phyloP scores from a whole-genome alignment of 2,113 vertebrate genomes.

The Illadopsis cleaveri region DNA sequence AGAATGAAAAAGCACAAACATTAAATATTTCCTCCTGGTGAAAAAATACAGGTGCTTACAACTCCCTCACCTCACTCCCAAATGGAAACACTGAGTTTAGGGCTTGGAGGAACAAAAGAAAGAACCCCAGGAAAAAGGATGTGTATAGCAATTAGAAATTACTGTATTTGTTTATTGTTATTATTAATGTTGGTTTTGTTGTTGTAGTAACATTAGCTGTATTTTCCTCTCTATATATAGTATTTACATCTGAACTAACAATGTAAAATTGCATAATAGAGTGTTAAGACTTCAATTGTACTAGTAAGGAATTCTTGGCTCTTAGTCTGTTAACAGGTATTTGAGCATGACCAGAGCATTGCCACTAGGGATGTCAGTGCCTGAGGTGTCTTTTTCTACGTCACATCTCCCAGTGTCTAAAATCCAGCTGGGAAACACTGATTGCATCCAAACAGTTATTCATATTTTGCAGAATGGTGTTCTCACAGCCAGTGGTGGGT shows the following conservation, averaged over 20 bases:
- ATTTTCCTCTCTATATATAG: background rate
- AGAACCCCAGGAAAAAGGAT: background rate
- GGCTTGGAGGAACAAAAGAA: background rate
- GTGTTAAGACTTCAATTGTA: background rate
- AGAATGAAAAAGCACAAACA: background rate
- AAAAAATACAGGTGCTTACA: background rate
- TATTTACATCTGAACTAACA: background rate
- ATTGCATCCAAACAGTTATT: background rate
- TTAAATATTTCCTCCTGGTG: background rate
- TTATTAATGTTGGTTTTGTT: background rate
- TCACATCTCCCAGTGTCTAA: background rate
- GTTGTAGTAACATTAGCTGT: background rate
- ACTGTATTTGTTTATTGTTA: background rate
- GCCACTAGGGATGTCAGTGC: background rate
- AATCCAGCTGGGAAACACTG: background rate
- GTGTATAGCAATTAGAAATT: background rate
- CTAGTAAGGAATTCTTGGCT: background rate
- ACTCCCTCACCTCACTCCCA: background rate
- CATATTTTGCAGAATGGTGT: background rate
- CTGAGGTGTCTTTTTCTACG: background rate
- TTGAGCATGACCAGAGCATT: background rate
- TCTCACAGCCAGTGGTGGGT: background rate
- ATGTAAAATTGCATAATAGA: background rate
- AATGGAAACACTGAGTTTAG: background rate
- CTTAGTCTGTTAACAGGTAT: background rate